Conservation (phyloP, 2,888 invertebrate species). For the Oligia fasciuncula region DNA sequence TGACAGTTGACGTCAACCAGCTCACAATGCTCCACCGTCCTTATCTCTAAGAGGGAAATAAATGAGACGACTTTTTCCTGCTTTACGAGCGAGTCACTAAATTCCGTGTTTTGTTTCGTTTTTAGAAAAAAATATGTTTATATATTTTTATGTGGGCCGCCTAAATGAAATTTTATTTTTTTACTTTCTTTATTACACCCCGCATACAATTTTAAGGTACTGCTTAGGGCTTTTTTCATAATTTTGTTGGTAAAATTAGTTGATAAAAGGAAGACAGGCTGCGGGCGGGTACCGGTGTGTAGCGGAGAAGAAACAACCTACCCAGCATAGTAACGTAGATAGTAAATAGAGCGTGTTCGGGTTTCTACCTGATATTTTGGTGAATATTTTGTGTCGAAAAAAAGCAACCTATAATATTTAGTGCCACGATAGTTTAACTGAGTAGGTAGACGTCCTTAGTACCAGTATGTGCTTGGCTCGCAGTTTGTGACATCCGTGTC, state of each 20-base stretch:
- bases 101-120: slow-evolving; percentile 76
- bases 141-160: slow-evolving; percentile 61
- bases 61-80: slow-evolving; percentile 83
- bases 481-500: slow-evolving; percentile 61
- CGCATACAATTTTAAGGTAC: slow-evolving; percentile 62
- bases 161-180: slow-evolving; percentile 65
- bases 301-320: slow-evolving; percentile 25
- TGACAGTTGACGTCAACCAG: slow-evolving; percentile 82
- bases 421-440: slow-evolving; percentile 14
- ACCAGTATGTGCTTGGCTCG: slow-evolving; percentile 65
- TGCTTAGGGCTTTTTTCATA: slow-evolving; percentile 55
- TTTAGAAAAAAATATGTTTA: slow-evolving; percentile 67
- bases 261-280: slow-evolving; percentile 28
- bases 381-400: slow-evolving; percentile 18
- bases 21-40: slow-evolving; percentile 79
- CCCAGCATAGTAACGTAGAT: slow-evolving; percentile 14
- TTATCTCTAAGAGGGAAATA: slow-evolving; percentile 86
- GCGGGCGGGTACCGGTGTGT: slow-evolving; percentile 6
- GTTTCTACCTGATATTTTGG: slow-evolving; percentile 10
- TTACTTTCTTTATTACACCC: slow-evolving; percentile 60
- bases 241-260: slow-evolving; percentile 57
- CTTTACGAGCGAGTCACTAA: slow-evolving; percentile 77
- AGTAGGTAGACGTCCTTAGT: slow-evolving; percentile 46
- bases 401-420: slow-evolving; percentile 28
- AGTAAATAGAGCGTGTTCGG: slow-evolving; percentile 4